These are phyloP conservation scores for Dimorphilus gyrociliatus DNA, from an alignment of 2,888 invertebrate species.

Conservation along the genomic window DNA sequence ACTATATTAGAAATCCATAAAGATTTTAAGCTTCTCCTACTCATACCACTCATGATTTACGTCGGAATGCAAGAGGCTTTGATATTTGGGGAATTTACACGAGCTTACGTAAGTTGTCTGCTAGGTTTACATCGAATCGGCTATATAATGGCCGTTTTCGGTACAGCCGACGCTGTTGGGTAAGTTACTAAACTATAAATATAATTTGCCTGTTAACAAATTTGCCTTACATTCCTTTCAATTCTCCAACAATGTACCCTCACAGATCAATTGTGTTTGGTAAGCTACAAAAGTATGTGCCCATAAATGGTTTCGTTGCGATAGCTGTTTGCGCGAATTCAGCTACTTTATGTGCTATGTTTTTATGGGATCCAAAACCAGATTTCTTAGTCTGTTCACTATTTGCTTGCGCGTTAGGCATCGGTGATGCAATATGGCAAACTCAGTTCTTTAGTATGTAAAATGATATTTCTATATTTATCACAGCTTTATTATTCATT, in stretches of 20 bases:
- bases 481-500: not conserved
- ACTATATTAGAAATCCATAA: constrained; percentile 16
- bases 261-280: constrained; percentile 83
- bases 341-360: constrained; percentile 12
- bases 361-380: constrained; percentile 18
- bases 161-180: constrained; percentile 79
- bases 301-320: constrained; percentile 38
- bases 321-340: not conserved
- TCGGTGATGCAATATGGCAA: constrained; percentile 28
- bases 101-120: constrained; percentile 29
- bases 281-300: constrained; percentile 75
- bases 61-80: constrained; percentile 22
- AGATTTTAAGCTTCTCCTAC: constrained; percentile 17
- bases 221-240: too few relatives aligned
- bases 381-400: constrained; percentile 19
- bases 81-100: constrained; percentile 23
- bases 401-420: constrained; percentile 23
- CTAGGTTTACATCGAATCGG: constrained; percentile 72
- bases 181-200: too few relatives aligned
- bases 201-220: too few relatives aligned
- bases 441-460: constrained; percentile 27
- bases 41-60: constrained; percentile 19
- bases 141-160: constrained; percentile 92
- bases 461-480: not conserved
- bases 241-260: too few relatives aligned